Base-by-base conservation (phyloP, 1,140 invertebrate genomes). In the Acyrthosiphon pisum region DNA sequence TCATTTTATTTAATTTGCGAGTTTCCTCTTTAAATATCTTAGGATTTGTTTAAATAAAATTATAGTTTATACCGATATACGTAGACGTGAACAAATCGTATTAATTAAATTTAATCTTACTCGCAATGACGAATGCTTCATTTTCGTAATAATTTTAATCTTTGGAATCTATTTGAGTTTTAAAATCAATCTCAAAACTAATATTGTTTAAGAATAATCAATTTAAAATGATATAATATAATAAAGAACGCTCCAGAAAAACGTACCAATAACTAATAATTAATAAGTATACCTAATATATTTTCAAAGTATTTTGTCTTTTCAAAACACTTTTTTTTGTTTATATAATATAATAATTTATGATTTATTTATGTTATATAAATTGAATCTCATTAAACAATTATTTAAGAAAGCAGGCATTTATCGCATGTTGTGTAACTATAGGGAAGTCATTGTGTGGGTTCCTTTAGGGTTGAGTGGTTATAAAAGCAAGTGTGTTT, bases 81-180 rank as follows among this genome's bases (percentile, higher is more conserved):
- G 30, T 6, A 56, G 53, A 89, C 48, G 35, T 18, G 50, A 89
- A 89, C 35, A 56, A 56, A 89, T 56, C 50, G 23, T 41, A 41
- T 56, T 89, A 89, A 89, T 89, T 89, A 89, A 89, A 56, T 56
- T 89, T 89, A 89, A 89, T 56, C 50, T 41, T 7, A 22, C 50
- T 89, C 50, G 11, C 48, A 30, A 89, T 89, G 22, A 41, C 50
- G 88, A 20, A 26, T 89, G 20, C n/a, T 41, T 56, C 35, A 26
- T 53, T 89, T 56, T 26, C n/a, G 6, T 20, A 89, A 44, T 56
- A 35, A 56, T 56, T 56, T 2, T 35, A 89, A 89, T 56, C 30
- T 89, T 89, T 20, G 14, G 46, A 53, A 56, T 89, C 35, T 37
- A 56, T 56, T 89, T 41, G 4, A 89, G 35, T 89, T 41, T 89